phyloP scores from a whole-genome alignment of 2,797 vertebrate genomes.

The Aulostomus chinensis region DNA sequence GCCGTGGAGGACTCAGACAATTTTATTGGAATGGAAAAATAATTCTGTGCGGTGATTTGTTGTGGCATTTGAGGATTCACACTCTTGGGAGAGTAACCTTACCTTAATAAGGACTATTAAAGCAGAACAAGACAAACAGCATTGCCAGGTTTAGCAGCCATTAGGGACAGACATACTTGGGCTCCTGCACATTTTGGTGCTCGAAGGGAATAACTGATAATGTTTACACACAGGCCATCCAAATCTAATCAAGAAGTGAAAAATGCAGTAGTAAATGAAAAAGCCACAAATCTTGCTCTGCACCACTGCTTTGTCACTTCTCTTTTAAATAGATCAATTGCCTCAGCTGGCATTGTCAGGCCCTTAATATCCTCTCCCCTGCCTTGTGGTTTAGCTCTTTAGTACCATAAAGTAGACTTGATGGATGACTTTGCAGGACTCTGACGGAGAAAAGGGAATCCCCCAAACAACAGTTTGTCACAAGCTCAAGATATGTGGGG shows the following conservation, averaged over 20 bases:
- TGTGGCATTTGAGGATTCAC: constrained; percentile 19
- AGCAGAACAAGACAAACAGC: constrained; percentile 18
- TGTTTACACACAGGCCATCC: constrained; percentile 57
- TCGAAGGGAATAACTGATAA: constrained; percentile 45
- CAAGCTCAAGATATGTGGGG: constrained; percentile 11
- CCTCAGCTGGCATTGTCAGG: constrained; percentile 57
- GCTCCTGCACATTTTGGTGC: constrained; percentile 30
- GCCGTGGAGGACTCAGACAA: too few relatives aligned
- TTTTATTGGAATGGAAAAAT: too few relatives aligned
- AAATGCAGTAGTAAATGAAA: constrained; percentile 65
- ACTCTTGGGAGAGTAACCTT: constrained; percentile 12
- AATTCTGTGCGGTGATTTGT: too few relatives aligned
- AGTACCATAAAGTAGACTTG: constrained; percentile 68
- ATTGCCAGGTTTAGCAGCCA: constrained; percentile 17
- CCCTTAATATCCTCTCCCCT: constrained; percentile 62
- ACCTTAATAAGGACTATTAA: constrained; percentile 16
- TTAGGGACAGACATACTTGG: constrained; percentile 30
- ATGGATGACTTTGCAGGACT: constrained; percentile 65
- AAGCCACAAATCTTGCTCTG: constrained; percentile 56
- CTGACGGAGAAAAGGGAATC: constrained; percentile 60
- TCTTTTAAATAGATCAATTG: constrained; percentile 72
- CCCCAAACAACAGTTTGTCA: constrained; percentile 45
- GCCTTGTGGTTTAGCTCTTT: constrained; percentile 67
- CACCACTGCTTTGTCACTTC: constrained; percentile 34
- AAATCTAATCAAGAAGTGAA: constrained; percentile 65